Evolutionary conservation across 2,113 vertebrate genomes (phyloP).

Genomic region (Oncorhynchus clarkii): DNA sequence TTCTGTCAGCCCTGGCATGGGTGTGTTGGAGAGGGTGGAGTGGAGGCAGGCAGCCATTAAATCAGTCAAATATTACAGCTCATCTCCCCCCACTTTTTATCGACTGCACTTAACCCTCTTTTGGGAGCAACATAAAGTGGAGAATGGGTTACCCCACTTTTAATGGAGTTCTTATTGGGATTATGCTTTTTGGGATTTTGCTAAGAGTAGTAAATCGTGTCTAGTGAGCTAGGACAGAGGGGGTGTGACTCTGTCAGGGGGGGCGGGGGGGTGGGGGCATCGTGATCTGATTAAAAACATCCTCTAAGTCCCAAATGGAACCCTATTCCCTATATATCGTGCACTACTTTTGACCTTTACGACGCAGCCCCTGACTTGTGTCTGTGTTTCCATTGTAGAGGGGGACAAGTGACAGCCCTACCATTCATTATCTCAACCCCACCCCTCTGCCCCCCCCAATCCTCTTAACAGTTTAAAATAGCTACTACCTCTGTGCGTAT

Average conservation of each 20-base stretch:
- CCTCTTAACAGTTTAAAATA: too few relatives aligned
- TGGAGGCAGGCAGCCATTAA: not conserved
- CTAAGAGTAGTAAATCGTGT: constrained; percentile 44
- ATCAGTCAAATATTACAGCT: constrained; percentile 29
- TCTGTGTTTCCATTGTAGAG: constrained; percentile 45
- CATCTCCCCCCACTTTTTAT: constrained; percentile 54
- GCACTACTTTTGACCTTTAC: too few relatives aligned
- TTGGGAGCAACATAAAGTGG: constrained; percentile 55
- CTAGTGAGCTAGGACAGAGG: not conserved
- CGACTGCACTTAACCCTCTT: constrained; percentile 58
- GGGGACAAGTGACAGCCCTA: constrained; percentile 54
- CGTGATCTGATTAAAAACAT: constrained; percentile 54
- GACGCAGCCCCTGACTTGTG: constrained; percentile 20
- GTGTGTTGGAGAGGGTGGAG: not conserved
- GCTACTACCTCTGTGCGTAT: too few relatives aligned
- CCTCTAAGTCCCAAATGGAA: constrained; percentile 33
- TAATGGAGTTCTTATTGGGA: constrained; percentile 61
- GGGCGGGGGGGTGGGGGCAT: not conserved
- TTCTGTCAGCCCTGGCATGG: too few relatives aligned
- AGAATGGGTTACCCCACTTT: constrained; percentile 62
- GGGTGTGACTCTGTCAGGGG: constrained; percentile 18
- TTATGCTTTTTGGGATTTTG: constrained; percentile 66
- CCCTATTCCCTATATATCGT: too few relatives aligned
- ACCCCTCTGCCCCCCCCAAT: too few relatives aligned
- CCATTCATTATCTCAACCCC: too few relatives aligned